phyloP scores from a whole-genome alignment of 2,797 vertebrate species.

The Carduelis carduelis region DNA sequence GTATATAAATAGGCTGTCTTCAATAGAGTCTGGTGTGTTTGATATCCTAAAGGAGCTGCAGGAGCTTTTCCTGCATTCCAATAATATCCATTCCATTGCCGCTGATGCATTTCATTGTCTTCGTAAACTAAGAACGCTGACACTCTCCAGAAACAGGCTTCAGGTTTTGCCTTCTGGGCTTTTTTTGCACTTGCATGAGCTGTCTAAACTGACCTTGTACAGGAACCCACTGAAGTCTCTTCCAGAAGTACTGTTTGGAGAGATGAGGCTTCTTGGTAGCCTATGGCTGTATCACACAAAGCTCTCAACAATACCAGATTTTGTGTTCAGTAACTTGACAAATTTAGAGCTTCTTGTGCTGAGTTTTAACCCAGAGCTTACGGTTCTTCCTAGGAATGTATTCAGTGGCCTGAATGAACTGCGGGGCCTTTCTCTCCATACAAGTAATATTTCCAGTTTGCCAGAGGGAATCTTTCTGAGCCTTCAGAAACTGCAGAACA shows the following conservation, averaged over 20 bases:
- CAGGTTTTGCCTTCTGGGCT: conserved; percentile 75
- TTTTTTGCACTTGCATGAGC: conserved; percentile 78
- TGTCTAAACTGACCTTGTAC: conserved; percentile 79
- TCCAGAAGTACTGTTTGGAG: conserved; percentile 83
- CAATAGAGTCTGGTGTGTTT: conserved; percentile 76
- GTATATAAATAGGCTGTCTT: conserved; percentile 77
- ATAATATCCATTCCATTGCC: conserved; percentile 76
- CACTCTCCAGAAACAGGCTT: conserved; percentile 80
- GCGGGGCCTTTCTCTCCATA: conserved; percentile 76
- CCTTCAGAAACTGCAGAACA: conserved; percentile 65
- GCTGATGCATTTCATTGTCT: conserved; percentile 79
- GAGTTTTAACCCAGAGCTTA: conserved; percentile 76
- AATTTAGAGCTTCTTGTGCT: conserved; percentile 76
- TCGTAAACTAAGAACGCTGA: conserved; percentile 73
- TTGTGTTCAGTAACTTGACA: conserved; percentile 86
- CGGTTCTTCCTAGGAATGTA: conserved; percentile 74
- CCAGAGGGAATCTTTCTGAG: conserved; percentile 76
- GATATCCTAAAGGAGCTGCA: conserved; percentile 73
- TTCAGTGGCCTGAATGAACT: conserved; percentile 81
- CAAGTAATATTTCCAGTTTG: conserved; percentile 75
- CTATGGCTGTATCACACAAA: conserved; percentile 83
- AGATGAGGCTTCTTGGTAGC: conserved; percentile 77
- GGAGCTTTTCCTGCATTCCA: conserved; percentile 77
- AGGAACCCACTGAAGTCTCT: conserved; percentile 82
- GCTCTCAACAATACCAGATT: conserved; percentile 82